A percentile compares a stretch with the other conserved stretches of the same genome.
Evolutionary conservation across 2,797 vertebrate species (phyloP).

Genomic region (Micromesistius poutassou): DNA sequence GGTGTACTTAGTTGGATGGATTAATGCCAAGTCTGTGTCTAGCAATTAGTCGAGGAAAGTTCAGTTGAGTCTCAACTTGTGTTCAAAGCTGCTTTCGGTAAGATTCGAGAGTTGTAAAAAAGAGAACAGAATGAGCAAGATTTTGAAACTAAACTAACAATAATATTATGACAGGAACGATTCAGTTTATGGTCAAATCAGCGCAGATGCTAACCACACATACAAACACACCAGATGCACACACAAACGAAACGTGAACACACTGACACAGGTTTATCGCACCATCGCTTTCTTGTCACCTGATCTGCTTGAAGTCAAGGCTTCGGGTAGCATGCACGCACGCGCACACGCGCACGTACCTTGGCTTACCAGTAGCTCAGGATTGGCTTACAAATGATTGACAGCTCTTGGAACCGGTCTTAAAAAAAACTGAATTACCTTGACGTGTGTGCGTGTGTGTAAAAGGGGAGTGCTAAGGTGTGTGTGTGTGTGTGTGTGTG

Average conservation of each 20-base stretch:
- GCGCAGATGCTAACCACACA: conserved; percentile 1
- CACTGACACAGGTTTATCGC: conserved; percentile 55
- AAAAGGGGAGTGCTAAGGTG: not conserved
- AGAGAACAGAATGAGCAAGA: no score
- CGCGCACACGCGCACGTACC: conserved; percentile 61
- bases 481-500: conserved; percentile 35
- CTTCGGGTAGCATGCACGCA: conserved; percentile 63
- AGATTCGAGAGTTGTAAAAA: no score
- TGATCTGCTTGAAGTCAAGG: conserved; percentile 77
- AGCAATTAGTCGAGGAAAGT: not conserved
- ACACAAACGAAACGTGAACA: conserved; percentile 10
- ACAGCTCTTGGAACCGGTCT: conserved; percentile 75
- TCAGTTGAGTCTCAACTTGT: not conserved
- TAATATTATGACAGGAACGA: no score
- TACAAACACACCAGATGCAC: conserved; percentile 11
- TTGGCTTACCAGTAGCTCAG: conserved; percentile 67
- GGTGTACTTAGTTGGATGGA: not conserved
- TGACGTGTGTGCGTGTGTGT: conserved; percentile 44
- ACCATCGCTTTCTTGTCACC: conserved; percentile 62
- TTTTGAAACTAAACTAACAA: no score
- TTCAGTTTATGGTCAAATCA: not conserved
- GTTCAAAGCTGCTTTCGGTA: not conserved
- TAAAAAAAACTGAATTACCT: conserved; percentile 67
- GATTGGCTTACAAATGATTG: conserved; percentile 85
- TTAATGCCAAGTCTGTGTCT: not conserved